Conservation (phyloP, 2,113 vertebrate species). For the Zosterops borbonicus region DNA sequence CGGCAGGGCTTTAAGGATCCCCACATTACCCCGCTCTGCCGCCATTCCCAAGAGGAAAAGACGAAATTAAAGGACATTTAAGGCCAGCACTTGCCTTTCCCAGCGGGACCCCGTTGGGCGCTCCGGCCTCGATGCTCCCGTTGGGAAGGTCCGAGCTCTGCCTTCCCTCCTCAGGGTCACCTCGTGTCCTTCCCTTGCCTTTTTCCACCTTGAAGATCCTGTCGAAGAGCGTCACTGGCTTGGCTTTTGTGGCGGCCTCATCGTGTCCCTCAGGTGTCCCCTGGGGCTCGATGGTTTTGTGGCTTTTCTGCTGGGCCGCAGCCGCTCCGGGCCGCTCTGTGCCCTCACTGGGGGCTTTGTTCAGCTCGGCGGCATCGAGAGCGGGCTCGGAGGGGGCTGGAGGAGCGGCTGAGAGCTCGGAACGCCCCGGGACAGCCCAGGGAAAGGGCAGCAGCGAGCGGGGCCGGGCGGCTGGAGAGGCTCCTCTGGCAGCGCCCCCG, state of each 20-base stretch:
- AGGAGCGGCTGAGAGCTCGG: slow-evolving; percentile 1
- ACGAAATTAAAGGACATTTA: accelerated
- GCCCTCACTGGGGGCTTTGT: slow-evolving; percentile 60
- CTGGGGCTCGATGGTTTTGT: not conserved
- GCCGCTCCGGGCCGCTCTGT: not conserved
- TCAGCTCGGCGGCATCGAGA: slow-evolving; percentile 28
- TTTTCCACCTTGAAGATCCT: slow-evolving; percentile 80
- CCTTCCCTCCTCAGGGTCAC: not conserved
- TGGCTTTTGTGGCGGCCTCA: not conserved
- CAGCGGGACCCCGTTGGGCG: not conserved
- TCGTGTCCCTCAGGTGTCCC: not conserved
- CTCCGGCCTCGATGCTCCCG: not conserved
- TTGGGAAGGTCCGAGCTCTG: not conserved
- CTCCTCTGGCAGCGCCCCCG: slow-evolving; percentile 61
- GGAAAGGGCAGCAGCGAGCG: slow-evolving; percentile 67
- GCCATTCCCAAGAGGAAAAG: not conserved
- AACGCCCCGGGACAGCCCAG: slow-evolving; percentile 75
- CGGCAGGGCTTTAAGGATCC: too few relatives aligned
- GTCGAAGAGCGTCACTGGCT: slow-evolving; percentile 71
- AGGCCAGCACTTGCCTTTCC: slow-evolving; percentile 67
- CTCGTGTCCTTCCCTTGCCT: not conserved
- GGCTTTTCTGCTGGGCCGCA: not conserved
- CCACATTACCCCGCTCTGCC: not conserved
- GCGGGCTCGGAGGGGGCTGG: not conserved
- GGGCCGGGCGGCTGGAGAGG: slow-evolving; percentile 63